phyloP scores from a whole-genome alignment of 2,888 invertebrate species.

The Nebria brevicollis region DNA sequence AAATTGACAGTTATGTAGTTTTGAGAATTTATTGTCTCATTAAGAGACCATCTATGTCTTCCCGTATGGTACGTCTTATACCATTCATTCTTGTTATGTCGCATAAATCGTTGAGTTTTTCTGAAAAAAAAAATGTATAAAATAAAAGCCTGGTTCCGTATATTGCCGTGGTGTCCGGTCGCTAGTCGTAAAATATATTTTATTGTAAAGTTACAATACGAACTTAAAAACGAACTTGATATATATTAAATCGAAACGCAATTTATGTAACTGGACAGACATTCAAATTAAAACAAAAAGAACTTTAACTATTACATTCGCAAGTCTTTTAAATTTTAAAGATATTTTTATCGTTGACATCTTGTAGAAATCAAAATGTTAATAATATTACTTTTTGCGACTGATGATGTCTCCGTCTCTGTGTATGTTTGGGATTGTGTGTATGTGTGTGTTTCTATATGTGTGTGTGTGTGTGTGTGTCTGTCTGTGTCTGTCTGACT shows the following conservation, averaged over 20 bases:
- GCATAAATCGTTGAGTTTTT: conserved; percentile 35
- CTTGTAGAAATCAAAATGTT: too few relatives aligned
- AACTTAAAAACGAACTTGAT: conserved; percentile 39
- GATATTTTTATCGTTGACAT: too few relatives aligned
- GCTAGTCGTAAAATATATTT: conserved; percentile 40
- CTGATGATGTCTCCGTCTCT: too few relatives aligned
- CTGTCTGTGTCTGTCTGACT: too few relatives aligned
- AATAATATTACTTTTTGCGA: too few relatives aligned
- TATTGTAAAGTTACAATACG: conserved; percentile 40
- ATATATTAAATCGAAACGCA: conserved; percentile 33
- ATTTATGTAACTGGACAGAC: conserved; percentile 28
- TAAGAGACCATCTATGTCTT: conserved; percentile 37
- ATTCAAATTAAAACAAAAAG: conserved; percentile 10
- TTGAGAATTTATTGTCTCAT: conserved; percentile 35
- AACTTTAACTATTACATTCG: not conserved
- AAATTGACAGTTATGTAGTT: conserved; percentile 30
- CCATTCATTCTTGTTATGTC: conserved; percentile 35
- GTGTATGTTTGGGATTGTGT: too few relatives aligned
- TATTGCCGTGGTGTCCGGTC: conserved; percentile 5
- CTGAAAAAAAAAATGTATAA: conserved; percentile 10
- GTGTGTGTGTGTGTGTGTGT: too few relatives aligned
- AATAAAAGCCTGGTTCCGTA: not conserved
- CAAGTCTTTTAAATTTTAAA: too few relatives aligned
- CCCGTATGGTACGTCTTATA: conserved; percentile 22
- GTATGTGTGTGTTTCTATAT: too few relatives aligned